phyloP scores from a whole-genome alignment of 35 echinoderm and acorn worm species.

The Heliocidaris tuberculata region DNA sequence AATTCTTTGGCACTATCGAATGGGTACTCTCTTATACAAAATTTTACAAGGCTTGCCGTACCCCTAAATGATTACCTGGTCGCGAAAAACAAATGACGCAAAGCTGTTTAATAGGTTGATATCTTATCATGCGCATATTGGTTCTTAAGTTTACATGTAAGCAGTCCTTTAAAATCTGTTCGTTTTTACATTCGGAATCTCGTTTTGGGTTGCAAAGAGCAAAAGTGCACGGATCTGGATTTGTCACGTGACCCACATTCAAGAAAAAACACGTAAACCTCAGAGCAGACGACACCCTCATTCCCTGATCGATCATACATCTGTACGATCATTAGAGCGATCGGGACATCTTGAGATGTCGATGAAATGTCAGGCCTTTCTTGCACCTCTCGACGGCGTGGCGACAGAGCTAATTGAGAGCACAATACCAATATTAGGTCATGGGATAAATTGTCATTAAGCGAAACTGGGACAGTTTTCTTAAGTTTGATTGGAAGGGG shows the following conservation, averaged over 20 bases:
- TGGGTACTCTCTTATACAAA: too few relatives aligned
- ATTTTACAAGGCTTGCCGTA: too few relatives aligned
- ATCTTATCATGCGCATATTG: not conserved
- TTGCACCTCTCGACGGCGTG: conserved; percentile 20
- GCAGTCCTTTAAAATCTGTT: not conserved
- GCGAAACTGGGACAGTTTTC: conserved; percentile 28
- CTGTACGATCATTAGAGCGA: conserved; percentile 15
- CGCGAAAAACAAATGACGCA: too few relatives aligned
- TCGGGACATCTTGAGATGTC: not conserved
- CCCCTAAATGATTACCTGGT: too few relatives aligned
- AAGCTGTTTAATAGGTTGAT: too few relatives aligned
- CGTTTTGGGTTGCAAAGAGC: not conserved
- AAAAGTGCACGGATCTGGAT: not conserved
- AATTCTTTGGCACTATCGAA: too few relatives aligned
- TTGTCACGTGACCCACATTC: conserved; percentile 12
- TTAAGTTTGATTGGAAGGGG: not conserved
- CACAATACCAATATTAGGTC: conserved; percentile 33
- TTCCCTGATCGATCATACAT: conserved; percentile 25
- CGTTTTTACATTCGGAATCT: not conserved
- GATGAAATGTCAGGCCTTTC: not conserved
- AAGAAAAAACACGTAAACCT: not conserved
- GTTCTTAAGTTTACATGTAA: not conserved
- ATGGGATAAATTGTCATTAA: conserved; percentile 31
- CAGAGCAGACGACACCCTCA: conserved; percentile 24
- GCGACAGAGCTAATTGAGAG: conserved; percentile 35